Conservation (phyloP, 2,797 vertebrate genomes). For the Gymnothorax reevesii region DNA sequence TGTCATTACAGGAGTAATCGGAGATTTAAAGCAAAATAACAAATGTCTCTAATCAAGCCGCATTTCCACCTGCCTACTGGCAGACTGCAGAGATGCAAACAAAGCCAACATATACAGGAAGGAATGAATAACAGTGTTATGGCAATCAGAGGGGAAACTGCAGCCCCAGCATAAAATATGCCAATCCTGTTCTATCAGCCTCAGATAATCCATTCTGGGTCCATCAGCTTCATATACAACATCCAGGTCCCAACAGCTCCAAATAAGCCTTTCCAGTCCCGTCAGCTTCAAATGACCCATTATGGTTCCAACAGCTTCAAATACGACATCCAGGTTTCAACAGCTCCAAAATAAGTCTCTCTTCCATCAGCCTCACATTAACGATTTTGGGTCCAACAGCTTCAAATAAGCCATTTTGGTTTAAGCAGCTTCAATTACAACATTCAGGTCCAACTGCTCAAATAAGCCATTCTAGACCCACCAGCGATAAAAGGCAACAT, state of each 20-base stretch:
- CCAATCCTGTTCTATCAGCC: too few species aligned
- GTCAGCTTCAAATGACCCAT: neutral
- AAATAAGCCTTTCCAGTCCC: neutral
- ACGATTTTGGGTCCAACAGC: neutral
- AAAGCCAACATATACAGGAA: conserved; percentile 19
- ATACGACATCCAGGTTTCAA: too few species aligned
- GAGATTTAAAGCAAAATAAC: conserved; percentile 44
- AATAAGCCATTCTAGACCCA: too few species aligned
- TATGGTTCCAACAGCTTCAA: too few species aligned
- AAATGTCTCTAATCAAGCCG: conserved; percentile 38
- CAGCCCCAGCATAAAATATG: neutral
- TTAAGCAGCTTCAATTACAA: too few species aligned
- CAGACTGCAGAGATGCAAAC: neutral
- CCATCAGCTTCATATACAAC: neutral
- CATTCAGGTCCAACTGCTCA: too few species aligned
- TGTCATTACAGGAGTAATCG: conserved; percentile 44
- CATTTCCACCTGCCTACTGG: conserved; percentile 15
- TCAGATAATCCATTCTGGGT: too few species aligned
- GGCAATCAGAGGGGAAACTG: neutral
- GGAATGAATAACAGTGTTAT: neutral
- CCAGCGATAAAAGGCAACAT: too few species aligned
- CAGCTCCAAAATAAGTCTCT: neutral
- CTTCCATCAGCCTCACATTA: neutral
- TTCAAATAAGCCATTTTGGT: too few species aligned
- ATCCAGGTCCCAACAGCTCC: neutral